Conservation (phyloP, 2,888 invertebrate genomes). For the Achlya flavicornis region DNA sequence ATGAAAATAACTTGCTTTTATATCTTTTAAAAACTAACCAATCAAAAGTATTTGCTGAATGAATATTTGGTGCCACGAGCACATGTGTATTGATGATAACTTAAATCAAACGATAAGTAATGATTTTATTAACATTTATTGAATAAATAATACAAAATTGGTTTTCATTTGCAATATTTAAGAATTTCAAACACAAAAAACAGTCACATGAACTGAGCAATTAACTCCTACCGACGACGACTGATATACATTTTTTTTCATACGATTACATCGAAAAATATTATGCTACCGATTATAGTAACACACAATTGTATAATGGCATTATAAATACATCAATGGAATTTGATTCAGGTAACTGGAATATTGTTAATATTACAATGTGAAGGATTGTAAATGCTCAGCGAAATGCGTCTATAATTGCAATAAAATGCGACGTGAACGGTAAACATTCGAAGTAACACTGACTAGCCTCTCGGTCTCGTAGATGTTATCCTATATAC, state of each 20-base stretch:
- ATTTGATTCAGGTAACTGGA: conserved; percentile 39
- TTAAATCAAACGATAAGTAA: conserved; percentile 39
- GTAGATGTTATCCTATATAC: conserved; percentile 19
- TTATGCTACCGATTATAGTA: conserved; percentile 61
- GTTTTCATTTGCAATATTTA: conserved; percentile 71
- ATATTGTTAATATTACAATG: conserved; percentile 3
- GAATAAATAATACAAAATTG: conserved; percentile 83
- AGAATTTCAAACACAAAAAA: conserved; percentile 68
- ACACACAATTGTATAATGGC: conserved; percentile 47
- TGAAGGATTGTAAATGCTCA: conserved; percentile 58
- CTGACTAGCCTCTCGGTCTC: conserved; percentile 45
- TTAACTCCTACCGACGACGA: conserved; percentile 60
- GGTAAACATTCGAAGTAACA: conserved; percentile 47
- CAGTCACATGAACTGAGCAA: conserved; percentile 74
- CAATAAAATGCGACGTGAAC: conserved; percentile 41
- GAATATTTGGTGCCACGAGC: too few relatives aligned
- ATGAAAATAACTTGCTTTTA: too few relatives aligned
- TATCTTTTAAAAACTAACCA: too few relatives aligned
- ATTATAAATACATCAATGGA: conserved; percentile 66
- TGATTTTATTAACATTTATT: conserved; percentile 84
- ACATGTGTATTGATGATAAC: too few relatives aligned
- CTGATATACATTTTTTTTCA: conserved; percentile 51
- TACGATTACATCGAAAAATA: conserved; percentile 71
- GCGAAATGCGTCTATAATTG: conserved; percentile 60
- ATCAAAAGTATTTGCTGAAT: too few relatives aligned